Evolutionary conservation across 2,113 vertebrate genomes (phyloP).

Genomic region (Todiramphus saurophagus): DNA sequence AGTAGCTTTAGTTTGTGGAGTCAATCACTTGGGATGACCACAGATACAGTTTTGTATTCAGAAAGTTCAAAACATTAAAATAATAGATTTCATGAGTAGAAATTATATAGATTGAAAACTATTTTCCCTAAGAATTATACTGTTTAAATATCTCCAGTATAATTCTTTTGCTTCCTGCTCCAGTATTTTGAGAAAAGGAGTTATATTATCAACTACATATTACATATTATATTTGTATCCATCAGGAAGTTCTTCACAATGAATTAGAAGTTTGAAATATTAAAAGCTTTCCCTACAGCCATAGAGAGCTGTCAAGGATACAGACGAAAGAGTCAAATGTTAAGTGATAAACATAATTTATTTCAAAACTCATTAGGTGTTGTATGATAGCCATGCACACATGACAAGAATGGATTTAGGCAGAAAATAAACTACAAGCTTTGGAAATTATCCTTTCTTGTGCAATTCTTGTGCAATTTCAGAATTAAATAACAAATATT

Average conservation of each 20-base stretch:
- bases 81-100: neutral
- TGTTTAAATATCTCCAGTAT: neutral
- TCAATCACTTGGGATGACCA: neutral
- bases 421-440: neutral
- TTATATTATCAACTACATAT: neutral
- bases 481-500: neutral
- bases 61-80: neutral
- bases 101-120: neutral
- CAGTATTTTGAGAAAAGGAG: neutral
- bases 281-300: neutral
- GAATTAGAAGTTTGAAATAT: neutral
- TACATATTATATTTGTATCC: neutral
- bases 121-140: neutral
- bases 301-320: neutral
- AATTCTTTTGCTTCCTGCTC: neutral
- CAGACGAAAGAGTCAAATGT: neutral
- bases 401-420: neutral
- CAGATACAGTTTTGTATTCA: rapidly evolving
- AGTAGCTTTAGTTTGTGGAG: neutral
- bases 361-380: neutral
- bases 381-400: neutral
- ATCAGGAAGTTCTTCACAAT: neutral
- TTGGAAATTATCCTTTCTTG: neutral
- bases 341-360: neutral
- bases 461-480: neutral